phyloP scores from a whole-genome alignment of 1,140 invertebrate genomes.

The Drosophila sproati region DNA sequence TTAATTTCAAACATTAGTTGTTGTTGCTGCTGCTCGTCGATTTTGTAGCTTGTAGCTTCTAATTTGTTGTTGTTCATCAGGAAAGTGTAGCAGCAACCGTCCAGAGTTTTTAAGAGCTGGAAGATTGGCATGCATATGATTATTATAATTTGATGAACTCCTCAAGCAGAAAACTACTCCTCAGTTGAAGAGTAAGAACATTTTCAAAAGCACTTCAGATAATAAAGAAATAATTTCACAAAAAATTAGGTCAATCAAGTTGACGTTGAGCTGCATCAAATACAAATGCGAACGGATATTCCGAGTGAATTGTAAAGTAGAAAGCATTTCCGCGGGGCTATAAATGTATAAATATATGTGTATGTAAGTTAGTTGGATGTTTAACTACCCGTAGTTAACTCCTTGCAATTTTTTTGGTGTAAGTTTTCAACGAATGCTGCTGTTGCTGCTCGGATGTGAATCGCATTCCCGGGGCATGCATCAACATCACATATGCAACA shows the following conservation, averaged over 20 bases:
- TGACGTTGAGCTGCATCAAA: background rate
- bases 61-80: no score
- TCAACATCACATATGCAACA: constrained; percentile 37
- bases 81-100: no score
- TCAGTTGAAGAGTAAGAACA: background rate
- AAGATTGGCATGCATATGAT: constrained; percentile 3
- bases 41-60: no score
- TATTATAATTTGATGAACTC: constrained; percentile 3
- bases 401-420: constrained; percentile 31
- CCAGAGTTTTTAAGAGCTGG: background rate
- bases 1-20: no score
- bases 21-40: no score
- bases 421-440: constrained; percentile 31
- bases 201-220: background rate
- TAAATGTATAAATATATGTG: constrained; percentile 24
- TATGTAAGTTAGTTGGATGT: constrained; percentile 49
- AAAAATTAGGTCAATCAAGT: constrained; percentile 2
- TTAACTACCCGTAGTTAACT: constrained; percentile 52
- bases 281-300: background rate
- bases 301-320: constrained; percentile 17
- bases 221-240: constrained; percentile 1
- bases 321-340: constrained; percentile 1
- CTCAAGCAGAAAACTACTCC: background rate
- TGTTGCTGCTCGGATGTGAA: background rate
- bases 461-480: constrained; percentile 21